phyloP scores from a whole-genome alignment of 2,797 vertebrate genomes.

The Borostomias antarcticus region DNA sequence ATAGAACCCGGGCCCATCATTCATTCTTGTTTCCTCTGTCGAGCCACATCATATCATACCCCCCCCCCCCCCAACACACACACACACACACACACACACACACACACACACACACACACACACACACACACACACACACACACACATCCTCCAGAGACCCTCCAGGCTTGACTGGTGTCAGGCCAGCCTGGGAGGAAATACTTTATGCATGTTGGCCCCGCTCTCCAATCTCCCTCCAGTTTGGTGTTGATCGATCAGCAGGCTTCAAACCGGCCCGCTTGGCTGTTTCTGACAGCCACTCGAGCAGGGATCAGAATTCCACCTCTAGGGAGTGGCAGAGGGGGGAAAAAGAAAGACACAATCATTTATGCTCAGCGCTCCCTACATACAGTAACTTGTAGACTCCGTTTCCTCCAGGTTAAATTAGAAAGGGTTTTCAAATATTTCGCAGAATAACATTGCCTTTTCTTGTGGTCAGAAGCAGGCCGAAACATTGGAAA shows the following conservation, averaged over 20 bases:
- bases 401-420: not conserved
- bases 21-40: conserved; percentile 9
- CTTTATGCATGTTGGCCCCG: conserved; percentile 9
- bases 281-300: conserved; percentile 15
- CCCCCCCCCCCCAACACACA: too few species aligned
- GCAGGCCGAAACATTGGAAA: not conserved
- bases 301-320: conserved; percentile 12
- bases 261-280: not conserved
- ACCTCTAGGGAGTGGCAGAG: conserved; percentile 16
- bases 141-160: not conserved
- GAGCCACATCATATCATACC: conserved; percentile 6
- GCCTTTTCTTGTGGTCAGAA: not conserved
- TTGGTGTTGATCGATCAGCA: conserved; percentile 25
- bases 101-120: not conserved
- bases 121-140: not conserved
- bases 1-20: not conserved
- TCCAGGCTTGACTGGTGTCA: not conserved
- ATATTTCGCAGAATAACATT: not conserved
- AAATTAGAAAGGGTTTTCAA: not conserved
- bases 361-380: not conserved
- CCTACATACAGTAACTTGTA: not conserved
- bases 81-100: not conserved
- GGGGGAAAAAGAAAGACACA: not conserved
- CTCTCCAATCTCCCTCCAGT: conserved; percentile 19
- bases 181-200: not conserved